Evolutionary conservation across 2,888 invertebrate genomes (phyloP).

Genomic region (Biston betularia): DNA sequence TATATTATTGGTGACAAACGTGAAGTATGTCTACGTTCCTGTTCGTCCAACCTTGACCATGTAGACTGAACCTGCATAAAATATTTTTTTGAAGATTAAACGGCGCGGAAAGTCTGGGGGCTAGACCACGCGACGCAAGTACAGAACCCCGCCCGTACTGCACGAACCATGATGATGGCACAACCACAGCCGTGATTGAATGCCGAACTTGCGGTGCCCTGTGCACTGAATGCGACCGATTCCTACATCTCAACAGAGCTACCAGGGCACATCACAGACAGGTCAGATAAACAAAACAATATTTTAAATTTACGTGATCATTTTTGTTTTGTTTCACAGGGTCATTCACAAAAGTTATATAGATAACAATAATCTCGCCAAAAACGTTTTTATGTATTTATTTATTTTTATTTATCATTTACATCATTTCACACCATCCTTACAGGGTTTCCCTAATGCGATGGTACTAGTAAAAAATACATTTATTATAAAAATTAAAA

Average conservation of each 20-base stretch:
- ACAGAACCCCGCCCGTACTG: slow-evolving; percentile 91
- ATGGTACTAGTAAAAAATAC: too few species aligned
- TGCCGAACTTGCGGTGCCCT: slow-evolving; percentile 96
- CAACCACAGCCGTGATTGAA: slow-evolving; percentile 96
- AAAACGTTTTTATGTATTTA: too few species aligned
- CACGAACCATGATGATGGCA: slow-evolving; percentile 98
- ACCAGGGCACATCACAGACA: slow-evolving; percentile 95
- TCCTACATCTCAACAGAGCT: slow-evolving; percentile 95
- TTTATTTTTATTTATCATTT: too few species aligned
- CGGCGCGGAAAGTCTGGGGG: slow-evolving; percentile 55
- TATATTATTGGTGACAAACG: too few species aligned
- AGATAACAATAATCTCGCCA: too few species aligned
- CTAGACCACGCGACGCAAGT: slow-evolving; percentile 51
- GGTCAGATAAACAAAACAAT: slow-evolving; percentile 79
- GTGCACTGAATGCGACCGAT: slow-evolving; percentile 98
- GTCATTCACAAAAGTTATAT: too few species aligned
- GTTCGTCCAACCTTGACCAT: neutral
- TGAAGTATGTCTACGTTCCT: too few species aligned
- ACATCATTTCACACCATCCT: too few species aligned
- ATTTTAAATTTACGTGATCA: too few species aligned
- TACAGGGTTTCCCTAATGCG: too few species aligned
- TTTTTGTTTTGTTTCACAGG: too few species aligned
- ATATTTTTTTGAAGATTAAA: slow-evolving; percentile 24
- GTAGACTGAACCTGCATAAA: neutral
- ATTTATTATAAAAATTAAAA: too few species aligned